A percentile compares a stretch with the other conserved stretches of the same genome.
Conservation (phyloP, 2,797 vertebrate genomes). For the Hippopotamyrus pictus region DNA sequence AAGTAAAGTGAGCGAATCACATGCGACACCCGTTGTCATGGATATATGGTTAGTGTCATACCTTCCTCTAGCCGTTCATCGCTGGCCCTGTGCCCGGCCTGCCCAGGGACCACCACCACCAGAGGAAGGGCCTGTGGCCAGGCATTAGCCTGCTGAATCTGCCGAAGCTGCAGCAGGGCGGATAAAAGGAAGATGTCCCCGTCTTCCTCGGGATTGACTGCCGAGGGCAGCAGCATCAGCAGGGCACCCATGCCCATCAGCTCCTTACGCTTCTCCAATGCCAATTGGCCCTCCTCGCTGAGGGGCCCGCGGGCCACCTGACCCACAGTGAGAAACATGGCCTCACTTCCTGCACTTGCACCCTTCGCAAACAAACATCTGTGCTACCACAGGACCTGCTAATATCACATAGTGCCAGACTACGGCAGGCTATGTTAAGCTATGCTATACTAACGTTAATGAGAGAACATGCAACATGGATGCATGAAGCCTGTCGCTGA, state of each 20-base stretch:
- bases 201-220: conserved; percentile 49
- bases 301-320: conserved; percentile 73
- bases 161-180: conserved; percentile 80
- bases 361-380: not conserved
- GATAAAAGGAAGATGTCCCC: conserved; percentile 80
- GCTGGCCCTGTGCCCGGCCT: conserved; percentile 22
- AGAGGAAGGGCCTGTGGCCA: conserved; percentile 75
- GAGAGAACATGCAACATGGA: not conserved
- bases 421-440: not conserved
- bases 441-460: not conserved
- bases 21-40: not conserved
- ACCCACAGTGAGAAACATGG: not conserved
- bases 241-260: conserved; percentile 78
- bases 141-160: conserved; percentile 78
- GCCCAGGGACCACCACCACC: conserved; percentile 68
- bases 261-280: conserved; percentile 65
- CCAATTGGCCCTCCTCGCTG: conserved; percentile 55
- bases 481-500: not conserved
- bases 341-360: not conserved
- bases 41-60: conserved; percentile 32
- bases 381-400: not conserved
- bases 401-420: not conserved
- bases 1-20: not conserved
- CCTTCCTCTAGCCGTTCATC: conserved; percentile 71
- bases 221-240: conserved; percentile 72